Evolutionary conservation across 1,140 invertebrate genomes (phyloP).

Genomic region (Bombyx mandarina): DNA sequence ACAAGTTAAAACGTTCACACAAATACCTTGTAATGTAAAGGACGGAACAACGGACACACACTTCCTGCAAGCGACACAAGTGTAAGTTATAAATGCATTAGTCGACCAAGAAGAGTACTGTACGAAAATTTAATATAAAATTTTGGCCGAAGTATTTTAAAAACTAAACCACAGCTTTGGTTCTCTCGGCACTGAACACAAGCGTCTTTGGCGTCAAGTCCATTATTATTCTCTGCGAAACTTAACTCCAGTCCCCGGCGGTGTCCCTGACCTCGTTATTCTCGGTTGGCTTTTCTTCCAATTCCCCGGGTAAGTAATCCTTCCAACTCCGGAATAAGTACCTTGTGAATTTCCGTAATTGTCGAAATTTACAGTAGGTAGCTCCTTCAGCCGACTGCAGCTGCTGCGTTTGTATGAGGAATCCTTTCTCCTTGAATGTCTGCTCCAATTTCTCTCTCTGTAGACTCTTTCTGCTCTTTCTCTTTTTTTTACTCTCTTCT

Average conservation of each 20-base stretch:
- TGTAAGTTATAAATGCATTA: no score
- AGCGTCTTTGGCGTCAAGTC: conserved; percentile 1
- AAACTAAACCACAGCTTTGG: background rate
- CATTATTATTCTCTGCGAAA: no score
- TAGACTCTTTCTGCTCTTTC: conserved; percentile 85
- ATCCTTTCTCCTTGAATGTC: conserved; percentile 93
- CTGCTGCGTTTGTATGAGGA: conserved; percentile 93
- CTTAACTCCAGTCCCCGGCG: conserved; percentile 39
- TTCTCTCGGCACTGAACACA: background rate
- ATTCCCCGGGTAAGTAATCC: conserved; percentile 88
- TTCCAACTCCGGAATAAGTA: conserved; percentile 95
- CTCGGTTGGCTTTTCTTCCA: conserved; percentile 48
- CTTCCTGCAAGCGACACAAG: no score
- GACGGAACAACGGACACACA: background rate
- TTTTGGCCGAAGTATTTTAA: no score
- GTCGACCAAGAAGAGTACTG: no score
- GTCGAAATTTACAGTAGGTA: conserved; percentile 94
- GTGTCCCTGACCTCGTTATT: conserved; percentile 6
- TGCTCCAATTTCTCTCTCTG: conserved; percentile 91
- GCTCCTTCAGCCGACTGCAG: conserved; percentile 91
- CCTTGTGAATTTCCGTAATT: conserved; percentile 90
- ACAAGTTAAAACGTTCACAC: no score
- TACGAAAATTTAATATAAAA: no score
- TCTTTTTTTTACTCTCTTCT: conserved; percentile 73
- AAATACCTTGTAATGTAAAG: no score